Conservation (phyloP, 2,113 vertebrate species). For the Trichomycterus rosablanca region DNA sequence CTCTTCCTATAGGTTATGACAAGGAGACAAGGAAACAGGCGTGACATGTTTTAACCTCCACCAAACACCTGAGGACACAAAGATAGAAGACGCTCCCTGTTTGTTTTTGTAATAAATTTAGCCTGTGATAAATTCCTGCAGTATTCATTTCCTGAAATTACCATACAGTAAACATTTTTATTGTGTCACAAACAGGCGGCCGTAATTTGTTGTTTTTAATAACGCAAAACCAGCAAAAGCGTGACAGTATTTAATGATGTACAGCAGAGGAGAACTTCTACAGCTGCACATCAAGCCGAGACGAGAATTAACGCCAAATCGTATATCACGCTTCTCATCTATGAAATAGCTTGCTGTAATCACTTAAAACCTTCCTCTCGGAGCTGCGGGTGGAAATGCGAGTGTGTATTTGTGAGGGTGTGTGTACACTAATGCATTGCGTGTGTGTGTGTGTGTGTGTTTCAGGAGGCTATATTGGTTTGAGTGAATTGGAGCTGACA, state of each 20-base stretch:
- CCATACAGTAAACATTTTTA: slow-evolving; percentile 17
- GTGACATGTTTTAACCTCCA: not conserved
- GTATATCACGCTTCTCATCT: slow-evolving; percentile 34
- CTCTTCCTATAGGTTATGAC: not conserved
- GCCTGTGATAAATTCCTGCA: not conserved
- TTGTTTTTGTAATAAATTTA: slow-evolving; percentile 19
- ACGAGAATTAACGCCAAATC: slow-evolving; percentile 27
- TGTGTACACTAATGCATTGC: slow-evolving; percentile 12
- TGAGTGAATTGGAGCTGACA: slow-evolving; percentile 55
- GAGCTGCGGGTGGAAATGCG: slow-evolving; percentile 3
- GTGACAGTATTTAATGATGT: slow-evolving; percentile 24
- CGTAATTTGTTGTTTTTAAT: slow-evolving; percentile 35
- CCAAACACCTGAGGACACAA: slow-evolving; percentile 7
- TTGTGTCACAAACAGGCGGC: slow-evolving; percentile 6
- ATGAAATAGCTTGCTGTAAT: slow-evolving; percentile 38
- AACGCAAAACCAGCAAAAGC: slow-evolving; percentile 17
- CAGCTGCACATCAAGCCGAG: slow-evolving; percentile 34
- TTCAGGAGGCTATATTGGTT: slow-evolving; percentile 34
- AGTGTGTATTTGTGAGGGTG: slow-evolving; percentile 14
- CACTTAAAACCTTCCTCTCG: slow-evolving; percentile 36
- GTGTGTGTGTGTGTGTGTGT: slow-evolving; percentile 38
- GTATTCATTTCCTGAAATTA: slow-evolving; percentile 17
- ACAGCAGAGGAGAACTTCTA: slow-evolving; percentile 27
- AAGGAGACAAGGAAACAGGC: not conserved
- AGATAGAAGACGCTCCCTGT: too few relatives aligned